Evolutionary conservation across 2,113 vertebrate species (phyloP).

Genomic region (Amblyornis subalaris): DNA sequence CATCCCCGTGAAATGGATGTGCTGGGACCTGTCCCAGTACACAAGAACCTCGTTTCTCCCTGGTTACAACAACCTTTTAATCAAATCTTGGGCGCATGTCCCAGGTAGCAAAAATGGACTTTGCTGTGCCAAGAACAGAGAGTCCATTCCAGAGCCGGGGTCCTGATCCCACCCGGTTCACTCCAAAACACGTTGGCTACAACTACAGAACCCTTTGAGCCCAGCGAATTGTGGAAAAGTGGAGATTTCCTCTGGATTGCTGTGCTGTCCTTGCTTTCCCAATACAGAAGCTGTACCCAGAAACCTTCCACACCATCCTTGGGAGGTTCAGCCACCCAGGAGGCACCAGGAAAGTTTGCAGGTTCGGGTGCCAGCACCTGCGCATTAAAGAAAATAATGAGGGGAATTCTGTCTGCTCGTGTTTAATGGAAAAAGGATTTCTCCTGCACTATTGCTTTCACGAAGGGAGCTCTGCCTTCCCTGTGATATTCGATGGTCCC

Average conservation of each 20-base stretch:
- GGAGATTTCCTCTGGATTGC: background rate
- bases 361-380: background rate
- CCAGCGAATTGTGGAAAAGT: background rate
- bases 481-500: background rate
- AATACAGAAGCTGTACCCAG: background rate
- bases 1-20: background rate
- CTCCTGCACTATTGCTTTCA: background rate
- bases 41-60: background rate
- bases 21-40: slow-evolving; percentile 1
- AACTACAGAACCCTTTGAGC: background rate
- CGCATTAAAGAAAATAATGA: background rate
- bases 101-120: background rate
- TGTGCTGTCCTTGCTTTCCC: rapidly evolving
- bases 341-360: background rate
- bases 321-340: background rate
- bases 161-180: background rate
- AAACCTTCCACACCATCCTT: background rate
- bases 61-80: slow-evolving; percentile 21
- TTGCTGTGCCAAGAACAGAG: slow-evolving; percentile 21
- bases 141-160: background rate
- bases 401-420: background rate
- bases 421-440: background rate
- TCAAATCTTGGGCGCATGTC: slow-evolving; percentile 6
- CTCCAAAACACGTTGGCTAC: background rate
- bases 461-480: background rate